Percentiles rank a stretch among this genome's conserved stretches.
Conservation (phyloP, 2,113 vertebrate genomes). For the Scatophagus argus region DNA sequence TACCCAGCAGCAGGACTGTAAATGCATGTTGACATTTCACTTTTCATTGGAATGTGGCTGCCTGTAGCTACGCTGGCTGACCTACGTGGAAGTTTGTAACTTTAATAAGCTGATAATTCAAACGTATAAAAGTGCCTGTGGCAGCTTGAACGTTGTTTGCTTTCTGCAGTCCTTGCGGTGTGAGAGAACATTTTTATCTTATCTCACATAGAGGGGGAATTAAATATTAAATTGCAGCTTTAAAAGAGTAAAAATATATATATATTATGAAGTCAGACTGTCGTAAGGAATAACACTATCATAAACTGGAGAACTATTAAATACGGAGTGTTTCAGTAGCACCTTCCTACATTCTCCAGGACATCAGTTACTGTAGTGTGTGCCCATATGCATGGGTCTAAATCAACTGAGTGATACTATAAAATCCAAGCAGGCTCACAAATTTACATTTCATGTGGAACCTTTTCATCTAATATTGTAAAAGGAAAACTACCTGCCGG, state of each 20-base stretch:
- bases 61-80: constrained; percentile 61
- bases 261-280: constrained; percentile 6
- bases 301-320: constrained; percentile 18
- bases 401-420: constrained; percentile 11
- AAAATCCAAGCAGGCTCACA: constrained; percentile 21
- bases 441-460: not conserved
- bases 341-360: not conserved
- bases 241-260: constrained; percentile 8
- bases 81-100: constrained; percentile 75
- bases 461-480: constrained; percentile 1
- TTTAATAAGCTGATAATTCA: constrained; percentile 87
- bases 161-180: constrained; percentile 29
- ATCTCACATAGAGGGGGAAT: constrained; percentile 7
- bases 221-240: constrained; percentile 40
- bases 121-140: constrained; percentile 68
- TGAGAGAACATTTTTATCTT: constrained; percentile 11
- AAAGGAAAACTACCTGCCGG: constrained; percentile 25
- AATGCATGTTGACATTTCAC: constrained; percentile 78
- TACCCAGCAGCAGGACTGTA: constrained; percentile 65
- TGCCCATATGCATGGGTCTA: not conserved
- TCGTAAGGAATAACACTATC: constrained; percentile 7
- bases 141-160: constrained; percentile 35
- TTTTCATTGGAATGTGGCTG: constrained; percentile 65
- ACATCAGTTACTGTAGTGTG: not conserved
- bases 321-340: constrained; percentile 15